Evolutionary conservation across 2,888 invertebrate species (phyloP), one percentile per base, ranked within the genome.

Genomic region (Podotricha telesiphe): DNA sequence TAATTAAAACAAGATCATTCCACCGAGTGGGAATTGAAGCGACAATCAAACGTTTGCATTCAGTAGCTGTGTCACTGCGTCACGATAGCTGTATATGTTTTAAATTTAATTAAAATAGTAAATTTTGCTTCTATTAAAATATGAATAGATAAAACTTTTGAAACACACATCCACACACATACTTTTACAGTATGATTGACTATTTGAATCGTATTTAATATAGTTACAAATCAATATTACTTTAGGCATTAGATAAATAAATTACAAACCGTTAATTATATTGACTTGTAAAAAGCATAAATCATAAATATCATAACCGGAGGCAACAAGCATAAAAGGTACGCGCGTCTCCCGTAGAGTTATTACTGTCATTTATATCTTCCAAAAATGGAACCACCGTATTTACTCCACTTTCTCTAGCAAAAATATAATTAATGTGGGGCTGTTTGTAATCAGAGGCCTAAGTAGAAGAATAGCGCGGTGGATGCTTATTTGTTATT

Each of bases 351-450:
- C 55, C 67, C 65, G 53, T 65, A 65, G 65, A 65, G 53, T 69
- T 74, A 71, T 69, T 86, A 80, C 85, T 79, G 86, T 83, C 86
- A 88, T 88, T 88, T 84, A 82, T 88, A 88, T 85, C 69, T 72
- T 75, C 80, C 68, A 67, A 86, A 86, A 86, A 83, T 80, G 77
- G 79, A 77, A 80, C 79, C 82, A 83, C 86, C 84, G 85, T 86
- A 89, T 89, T 88, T 84, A 86, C 85, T 86, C 79, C 75, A 81
- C 85, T 81, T 87, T 86, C 78, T 80, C 82, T 85, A 86, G 85
- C 86, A 88, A 87, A 89, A 89, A 89, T 86, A 84, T 89, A 88
- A 89, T 90, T 89, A 89, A 89, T 89, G 87, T 85, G 84, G 78
- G 80, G 85, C 82, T 86, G 86, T 87, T 88, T 85, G 87, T 88